Evolutionary conservation across 2,113 vertebrate genomes (phyloP), one percentile per base, ranked within the genome.

Genomic region (Sula dactylatra): DNA sequence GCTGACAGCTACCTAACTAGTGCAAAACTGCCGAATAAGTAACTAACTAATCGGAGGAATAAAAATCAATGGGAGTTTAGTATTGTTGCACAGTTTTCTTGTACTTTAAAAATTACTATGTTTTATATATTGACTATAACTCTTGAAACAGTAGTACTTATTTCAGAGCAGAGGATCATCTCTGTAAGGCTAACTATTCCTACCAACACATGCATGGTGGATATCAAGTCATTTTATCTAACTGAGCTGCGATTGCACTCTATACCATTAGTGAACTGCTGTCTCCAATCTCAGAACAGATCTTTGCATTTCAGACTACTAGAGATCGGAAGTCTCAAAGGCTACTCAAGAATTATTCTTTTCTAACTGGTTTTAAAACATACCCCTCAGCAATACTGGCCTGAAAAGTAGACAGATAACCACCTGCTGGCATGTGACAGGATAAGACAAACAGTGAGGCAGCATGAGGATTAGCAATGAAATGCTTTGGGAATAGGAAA

Each of bases 361-460:
- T 76, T 85, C 55, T 77, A 94, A 93, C 26, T 73, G 13, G 25
- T 90, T 96, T 88, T 94, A 72, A 90, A 91, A 72, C 22, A 73
- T 20, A 82, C 10, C 5, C 29, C 45, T 92, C 71, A 88, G 64
- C 32, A 90, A 82, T 25, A 81, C 25, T 52, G 55, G 50, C 21
- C 69, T 81, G 69, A 73, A 95, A 88, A 93, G 31, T 1, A 80
- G 50, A 86, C 47, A 96, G 61, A 79, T 80, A 92, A 82, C 56
- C 66, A 92, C 79, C 58, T 73, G 72, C 47, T 78, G 40, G 85
- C 61, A n/a, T 36, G 31, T 32, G 71, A 86, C 74, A 95, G 38
- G 88, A 6, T 47, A 76, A 67, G 59, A 92, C 83, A 82, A 93
- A 17, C 69, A 91, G 20, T 10, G 61, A 78, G 69, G 87, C 2